Conservation (phyloP, 2,113 vertebrate genomes). For the Phalacrocorax aristotelis region DNA sequence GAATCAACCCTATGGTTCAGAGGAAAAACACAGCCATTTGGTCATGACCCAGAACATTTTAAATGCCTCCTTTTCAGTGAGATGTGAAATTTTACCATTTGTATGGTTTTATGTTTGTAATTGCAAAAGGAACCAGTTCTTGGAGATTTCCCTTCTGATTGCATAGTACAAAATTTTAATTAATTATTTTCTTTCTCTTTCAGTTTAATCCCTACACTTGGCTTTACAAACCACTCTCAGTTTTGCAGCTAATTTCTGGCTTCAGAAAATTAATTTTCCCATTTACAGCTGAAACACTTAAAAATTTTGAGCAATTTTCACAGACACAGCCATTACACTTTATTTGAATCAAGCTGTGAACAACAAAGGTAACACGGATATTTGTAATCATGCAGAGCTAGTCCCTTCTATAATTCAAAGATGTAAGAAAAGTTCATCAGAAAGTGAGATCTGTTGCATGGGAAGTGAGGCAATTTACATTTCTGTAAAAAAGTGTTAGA, state of each 20-base stretch:
- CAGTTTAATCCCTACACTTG: not conserved
- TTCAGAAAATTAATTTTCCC: slow-evolving; percentile 26
- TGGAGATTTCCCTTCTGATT: slow-evolving; percentile 22
- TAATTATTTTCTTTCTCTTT: slow-evolving; percentile 1
- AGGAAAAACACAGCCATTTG: slow-evolving; percentile 3
- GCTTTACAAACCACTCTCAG: not conserved
- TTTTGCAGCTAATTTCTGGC: not conserved
- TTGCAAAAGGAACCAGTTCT: not conserved
- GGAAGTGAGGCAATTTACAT: not conserved
- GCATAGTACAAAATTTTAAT: not conserved
- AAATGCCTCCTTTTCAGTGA: not conserved
- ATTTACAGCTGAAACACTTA: slow-evolving; percentile 20
- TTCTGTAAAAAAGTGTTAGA: not conserved
- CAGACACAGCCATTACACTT: slow-evolving; percentile 62
- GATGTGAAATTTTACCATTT: not conserved
- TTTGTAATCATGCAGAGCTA: slow-evolving; percentile 29
- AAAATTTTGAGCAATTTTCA: slow-evolving; percentile 48
- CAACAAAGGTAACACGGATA: not conserved
- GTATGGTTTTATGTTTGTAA: not conserved
- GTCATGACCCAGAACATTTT: slow-evolving; percentile 3
- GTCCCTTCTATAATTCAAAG: not conserved
- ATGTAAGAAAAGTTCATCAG: not conserved
- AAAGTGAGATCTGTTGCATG: not conserved
- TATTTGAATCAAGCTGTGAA: slow-evolving; percentile 43
- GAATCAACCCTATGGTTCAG: not conserved